Conservation (phyloP, 2,113 vertebrate species). For the Vulpes vulpes region DNA sequence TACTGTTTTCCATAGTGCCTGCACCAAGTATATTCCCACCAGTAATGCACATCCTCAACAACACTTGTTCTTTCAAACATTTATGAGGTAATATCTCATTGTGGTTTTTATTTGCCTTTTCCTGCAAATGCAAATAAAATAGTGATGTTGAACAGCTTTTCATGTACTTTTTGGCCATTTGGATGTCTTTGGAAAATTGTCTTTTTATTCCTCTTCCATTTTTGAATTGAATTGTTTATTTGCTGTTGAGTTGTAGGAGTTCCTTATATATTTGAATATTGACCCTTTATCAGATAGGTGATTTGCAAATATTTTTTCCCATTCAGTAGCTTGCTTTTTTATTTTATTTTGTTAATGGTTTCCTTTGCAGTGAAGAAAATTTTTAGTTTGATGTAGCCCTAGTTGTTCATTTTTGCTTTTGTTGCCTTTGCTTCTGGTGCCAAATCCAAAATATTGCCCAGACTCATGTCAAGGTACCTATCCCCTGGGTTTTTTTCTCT, state of each 20-base stretch:
- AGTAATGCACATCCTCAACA: not conserved
- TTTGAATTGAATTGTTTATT: not conserved
- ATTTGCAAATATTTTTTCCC: not conserved
- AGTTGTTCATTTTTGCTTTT: not conserved
- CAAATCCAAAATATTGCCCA: not conserved
- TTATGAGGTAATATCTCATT: not conserved
- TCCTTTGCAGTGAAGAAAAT: not conserved
- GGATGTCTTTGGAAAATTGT: not conserved
- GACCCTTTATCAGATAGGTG: not conserved
- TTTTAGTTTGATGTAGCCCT: not conserved
- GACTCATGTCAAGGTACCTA: not conserved
- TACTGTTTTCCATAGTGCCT: not conserved
- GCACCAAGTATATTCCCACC: not conserved
- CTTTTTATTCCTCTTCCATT: not conserved
- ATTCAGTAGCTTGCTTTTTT: not conserved
- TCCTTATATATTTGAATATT: not conserved
- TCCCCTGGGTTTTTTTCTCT: not conserved
- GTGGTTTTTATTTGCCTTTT: constrained; percentile 12
- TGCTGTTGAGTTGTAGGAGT: not conserved
- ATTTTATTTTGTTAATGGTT: not conserved
- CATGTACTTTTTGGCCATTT: not conserved
- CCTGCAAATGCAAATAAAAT: not conserved
- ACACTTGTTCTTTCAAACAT: not conserved
- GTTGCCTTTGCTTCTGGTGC: not conserved
- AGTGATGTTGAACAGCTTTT: not conserved